These are phyloP conservation scores for Plebejus argus DNA, from an alignment of 2,888 invertebrate species.

Conservation along the genomic window DNA sequence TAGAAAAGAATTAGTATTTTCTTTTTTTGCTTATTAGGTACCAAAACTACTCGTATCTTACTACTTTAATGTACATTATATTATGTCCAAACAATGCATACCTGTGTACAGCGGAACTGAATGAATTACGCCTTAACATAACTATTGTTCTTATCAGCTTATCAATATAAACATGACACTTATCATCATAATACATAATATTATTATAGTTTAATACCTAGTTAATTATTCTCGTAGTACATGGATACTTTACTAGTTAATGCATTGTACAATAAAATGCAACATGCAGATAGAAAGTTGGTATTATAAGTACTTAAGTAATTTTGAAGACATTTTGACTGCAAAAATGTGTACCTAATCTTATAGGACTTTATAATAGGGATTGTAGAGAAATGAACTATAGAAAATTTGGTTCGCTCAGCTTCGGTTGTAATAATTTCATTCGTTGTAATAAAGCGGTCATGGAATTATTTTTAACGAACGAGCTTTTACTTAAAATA, in stretches of 20 bases:
- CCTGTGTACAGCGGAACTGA: background rate
- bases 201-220: background rate
- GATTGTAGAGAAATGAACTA: background rate
- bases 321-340: background rate
- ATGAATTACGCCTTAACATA: background rate
- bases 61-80: background rate
- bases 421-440: background rate
- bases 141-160: background rate
- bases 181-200: background rate
- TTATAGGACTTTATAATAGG: background rate
- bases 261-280: background rate
- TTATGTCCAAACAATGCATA: background rate
- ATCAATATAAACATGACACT: background rate
- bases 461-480: background rate
- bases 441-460: background rate
- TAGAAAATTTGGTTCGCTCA: background rate
- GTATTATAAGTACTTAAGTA: background rate
- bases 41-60: background rate
- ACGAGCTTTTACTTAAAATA: conserved; percentile 9
- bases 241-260: background rate
- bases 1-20: background rate
- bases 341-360: background rate
- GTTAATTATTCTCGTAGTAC: background rate
- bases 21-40: background rate
- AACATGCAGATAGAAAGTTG: background rate